Base-by-base conservation (phyloP, 2,797 vertebrate species). In the Pseudochirops cupreus region DNA sequence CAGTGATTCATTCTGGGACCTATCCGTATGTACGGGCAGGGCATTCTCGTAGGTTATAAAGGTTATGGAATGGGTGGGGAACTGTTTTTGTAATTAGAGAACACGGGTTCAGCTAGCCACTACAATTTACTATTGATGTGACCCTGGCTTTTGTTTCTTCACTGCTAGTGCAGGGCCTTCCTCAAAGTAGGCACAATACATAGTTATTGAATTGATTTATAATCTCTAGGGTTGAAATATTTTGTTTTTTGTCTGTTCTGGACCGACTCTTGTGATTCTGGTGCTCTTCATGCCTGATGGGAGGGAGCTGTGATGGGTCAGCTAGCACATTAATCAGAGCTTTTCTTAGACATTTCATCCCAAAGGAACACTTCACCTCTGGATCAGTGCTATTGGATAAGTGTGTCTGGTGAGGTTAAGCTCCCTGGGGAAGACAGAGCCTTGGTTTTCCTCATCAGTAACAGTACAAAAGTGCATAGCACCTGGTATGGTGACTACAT, bases 261-360 rank as follows among this genome's bases (percentile, higher is more conserved):
- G 62, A 91, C 21, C 18, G 0, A 3, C 24, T 9, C 0, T 11
- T 14, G 55, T 24, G 24, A 53, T 50, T 24, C 52, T 11, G 12
- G 92, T 56, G 24, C 57, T 24, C 1, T 0, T 0, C 5, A 5
- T 82, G 52, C 26, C 93, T 56, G 4, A 90, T 31, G 58, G 53
- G 62, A 90, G 67, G 56, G 90, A 57, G 62, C 67, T 31, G 67
- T 16, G 18, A 93, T 13, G 56, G 74, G 56, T 31, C 55, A 92
- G 74, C 91, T 92, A 56, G 5, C 0, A 0, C 97, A 94, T 95
- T 94, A 90, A 95, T 97, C 97, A 95, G 96, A 97, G 96, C 97
- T 97, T 97, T 97, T 97, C 96, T 98, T 67, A 24, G 92, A 58
- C 94, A 96, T 93, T 96, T 97, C 67, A 74, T 74, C 97, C 97